Evolutionary conservation across 2,888 invertebrate species (phyloP).

Genomic region (Ichneumoninae sp.): DNA sequence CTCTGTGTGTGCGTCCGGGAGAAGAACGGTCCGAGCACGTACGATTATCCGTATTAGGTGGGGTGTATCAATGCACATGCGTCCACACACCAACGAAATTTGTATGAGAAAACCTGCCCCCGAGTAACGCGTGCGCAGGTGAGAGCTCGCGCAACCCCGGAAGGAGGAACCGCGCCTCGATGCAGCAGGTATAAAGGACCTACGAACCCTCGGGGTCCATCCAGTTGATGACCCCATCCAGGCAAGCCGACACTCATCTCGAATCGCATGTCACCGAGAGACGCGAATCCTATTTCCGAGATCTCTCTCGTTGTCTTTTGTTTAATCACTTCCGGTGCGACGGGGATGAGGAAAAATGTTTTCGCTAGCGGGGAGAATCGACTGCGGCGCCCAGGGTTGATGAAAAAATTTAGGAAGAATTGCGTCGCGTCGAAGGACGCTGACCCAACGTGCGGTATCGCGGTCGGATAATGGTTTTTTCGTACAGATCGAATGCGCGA

Average conservation of each 20-base stretch:
- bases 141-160: constrained; percentile 59
- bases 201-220: constrained; percentile 58
- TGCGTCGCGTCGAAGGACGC: background rate
- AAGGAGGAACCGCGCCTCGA: constrained; percentile 11
- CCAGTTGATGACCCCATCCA: constrained; percentile 54
- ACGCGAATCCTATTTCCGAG: constrained; percentile 20
- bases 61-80: constrained; percentile 17
- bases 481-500: background rate
- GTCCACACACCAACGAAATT: background rate
- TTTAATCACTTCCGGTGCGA: background rate
- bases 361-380: background rate
- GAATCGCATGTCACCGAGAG: constrained; percentile 1
- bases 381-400: background rate
- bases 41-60: constrained; percentile 26
- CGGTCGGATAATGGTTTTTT: background rate
- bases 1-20: background rate
- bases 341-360: background rate
- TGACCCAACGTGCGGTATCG: background rate
- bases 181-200: constrained; percentile 62
- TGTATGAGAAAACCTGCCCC: constrained; percentile 51
- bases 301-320: constrained; percentile 28
- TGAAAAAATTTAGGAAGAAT: background rate
- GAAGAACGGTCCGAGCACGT: background rate
- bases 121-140: constrained; percentile 67
- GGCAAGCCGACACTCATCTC: constrained; percentile 23